phyloP scores from a whole-genome alignment of 2,113 vertebrate species.

The Larimichthys polyactis region DNA sequence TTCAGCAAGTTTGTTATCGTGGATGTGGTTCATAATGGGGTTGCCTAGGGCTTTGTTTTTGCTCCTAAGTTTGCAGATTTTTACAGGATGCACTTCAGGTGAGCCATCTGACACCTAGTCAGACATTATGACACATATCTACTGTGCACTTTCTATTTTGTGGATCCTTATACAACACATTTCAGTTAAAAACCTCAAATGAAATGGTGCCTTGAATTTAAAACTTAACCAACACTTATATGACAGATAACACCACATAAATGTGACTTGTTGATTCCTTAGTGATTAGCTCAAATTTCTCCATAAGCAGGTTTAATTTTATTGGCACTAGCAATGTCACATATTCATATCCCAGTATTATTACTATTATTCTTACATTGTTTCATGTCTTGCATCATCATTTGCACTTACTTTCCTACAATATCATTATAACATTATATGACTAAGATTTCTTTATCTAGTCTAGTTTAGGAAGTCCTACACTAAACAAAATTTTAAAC shows the following conservation, averaged over 20 bases:
- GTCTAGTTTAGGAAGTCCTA: no score
- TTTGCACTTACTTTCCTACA: neutral
- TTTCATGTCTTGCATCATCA: neutral
- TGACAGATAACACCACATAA: neutral
- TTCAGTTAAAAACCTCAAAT: neutral
- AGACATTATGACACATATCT: neutral
- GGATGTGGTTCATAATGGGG: constrained; percentile 33
- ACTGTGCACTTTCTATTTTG: neutral
- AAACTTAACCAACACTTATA: no score
- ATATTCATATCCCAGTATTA: neutral
- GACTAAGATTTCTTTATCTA: no score
- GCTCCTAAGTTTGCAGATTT: constrained; percentile 41
- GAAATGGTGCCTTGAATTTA: neutral
- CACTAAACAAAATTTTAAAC: neutral
- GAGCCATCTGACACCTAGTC: neutral
- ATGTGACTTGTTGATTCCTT: neutral
- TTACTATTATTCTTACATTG: neutral
- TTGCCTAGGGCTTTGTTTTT: neutral
- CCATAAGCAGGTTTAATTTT: neutral
- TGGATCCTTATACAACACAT: neutral
- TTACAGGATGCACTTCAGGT: constrained; percentile 51
- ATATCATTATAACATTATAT: no score
- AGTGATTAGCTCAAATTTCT: neutral
- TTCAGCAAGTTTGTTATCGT: neutral
- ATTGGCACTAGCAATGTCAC: neutral